Conservation (phyloP, 2,888 invertebrate species). For the Arrhopalites spinosus region DNA sequence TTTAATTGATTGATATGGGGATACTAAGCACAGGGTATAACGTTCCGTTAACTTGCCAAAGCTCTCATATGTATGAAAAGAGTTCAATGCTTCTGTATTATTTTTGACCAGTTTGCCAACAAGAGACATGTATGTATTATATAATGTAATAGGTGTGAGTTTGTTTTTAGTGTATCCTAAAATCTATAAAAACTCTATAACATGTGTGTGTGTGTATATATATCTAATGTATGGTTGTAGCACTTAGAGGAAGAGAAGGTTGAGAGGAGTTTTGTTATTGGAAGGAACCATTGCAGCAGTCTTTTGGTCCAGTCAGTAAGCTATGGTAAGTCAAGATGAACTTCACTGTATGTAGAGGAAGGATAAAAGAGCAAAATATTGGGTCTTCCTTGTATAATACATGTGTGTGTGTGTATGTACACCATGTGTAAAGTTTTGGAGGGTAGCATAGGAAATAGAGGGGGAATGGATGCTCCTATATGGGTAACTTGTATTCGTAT, state of each 20-base stretch:
- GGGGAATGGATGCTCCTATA: not conserved
- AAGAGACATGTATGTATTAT: not conserved
- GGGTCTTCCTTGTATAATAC: not conserved
- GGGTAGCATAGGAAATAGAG: not conserved
- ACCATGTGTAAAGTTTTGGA: not conserved
- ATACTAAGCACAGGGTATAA: not conserved
- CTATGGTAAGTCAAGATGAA: not conserved
- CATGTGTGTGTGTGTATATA: no score
- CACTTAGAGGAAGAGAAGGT: not conserved
- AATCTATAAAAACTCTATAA: no score
- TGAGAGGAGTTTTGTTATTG: conserved; percentile 7
- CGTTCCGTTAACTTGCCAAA: not conserved
- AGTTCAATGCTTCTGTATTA: not conserved
- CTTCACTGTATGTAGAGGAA: not conserved
- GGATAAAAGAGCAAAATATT: conserved; percentile 4
- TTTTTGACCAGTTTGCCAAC: conserved; percentile 3
- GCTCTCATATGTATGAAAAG: not conserved
- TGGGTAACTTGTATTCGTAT: not conserved
- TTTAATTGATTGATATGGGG: conserved; percentile 21
- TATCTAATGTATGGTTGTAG: no score
- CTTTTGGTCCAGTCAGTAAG: not conserved
- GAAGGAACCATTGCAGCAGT: not conserved
- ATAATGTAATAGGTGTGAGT: no score
- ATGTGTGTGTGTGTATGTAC: conserved; percentile 6
- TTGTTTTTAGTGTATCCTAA: no score